Conservation (phyloP, 2,113 vertebrate genomes). For the Danio rerio region DNA sequence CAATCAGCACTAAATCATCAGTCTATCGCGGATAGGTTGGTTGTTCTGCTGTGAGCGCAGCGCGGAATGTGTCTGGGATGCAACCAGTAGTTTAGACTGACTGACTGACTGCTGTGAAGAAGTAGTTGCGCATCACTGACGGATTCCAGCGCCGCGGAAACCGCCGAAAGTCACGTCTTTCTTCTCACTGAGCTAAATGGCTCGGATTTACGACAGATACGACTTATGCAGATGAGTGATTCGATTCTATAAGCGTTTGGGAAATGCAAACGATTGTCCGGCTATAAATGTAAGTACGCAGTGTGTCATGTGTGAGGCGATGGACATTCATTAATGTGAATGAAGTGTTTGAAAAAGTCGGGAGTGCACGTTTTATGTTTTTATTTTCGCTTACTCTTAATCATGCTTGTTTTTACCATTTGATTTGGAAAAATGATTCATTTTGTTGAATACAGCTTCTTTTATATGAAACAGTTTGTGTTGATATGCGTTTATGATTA, state of each 20-base stretch:
- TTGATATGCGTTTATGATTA: not conserved
- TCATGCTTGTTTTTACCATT: not conserved
- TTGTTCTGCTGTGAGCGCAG: conserved; percentile 18
- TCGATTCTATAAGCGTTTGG: conserved; percentile 35
- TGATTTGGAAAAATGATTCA: not conserved
- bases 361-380: not conserved
- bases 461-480: not conserved
- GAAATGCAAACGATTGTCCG: conserved; percentile 46
- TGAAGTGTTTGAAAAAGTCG: not conserved
- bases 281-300: conserved; percentile 57
- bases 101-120: not conserved
- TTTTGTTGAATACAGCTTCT: not conserved
- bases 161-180: not conserved
- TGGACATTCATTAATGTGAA: conserved; percentile 1
- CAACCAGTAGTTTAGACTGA: conserved; percentile 45
- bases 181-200: conserved; percentile 31
- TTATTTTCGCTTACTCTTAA: not conserved
- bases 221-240: conserved; percentile 47
- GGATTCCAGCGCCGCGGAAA: not conserved
- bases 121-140: conserved; percentile 29
- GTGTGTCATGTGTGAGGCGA: not conserved
- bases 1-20: conserved; percentile 16
- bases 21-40: conserved; percentile 23
- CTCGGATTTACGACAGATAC: conserved; percentile 32
- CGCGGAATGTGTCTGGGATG: conserved; percentile 31